Conservation (phyloP, 2,888 invertebrate species). For the Frankliniella intonsa region DNA sequence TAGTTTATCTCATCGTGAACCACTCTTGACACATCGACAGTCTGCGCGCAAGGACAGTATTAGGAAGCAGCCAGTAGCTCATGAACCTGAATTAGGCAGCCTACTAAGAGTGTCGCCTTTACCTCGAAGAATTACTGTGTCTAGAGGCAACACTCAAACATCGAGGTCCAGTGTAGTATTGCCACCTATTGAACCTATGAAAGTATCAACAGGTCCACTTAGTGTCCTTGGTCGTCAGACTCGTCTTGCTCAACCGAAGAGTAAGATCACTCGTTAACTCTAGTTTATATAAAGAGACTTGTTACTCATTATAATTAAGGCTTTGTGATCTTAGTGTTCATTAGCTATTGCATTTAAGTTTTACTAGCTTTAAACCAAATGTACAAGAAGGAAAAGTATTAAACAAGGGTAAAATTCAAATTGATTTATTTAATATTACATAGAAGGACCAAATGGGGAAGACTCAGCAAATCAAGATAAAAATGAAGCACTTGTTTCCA, state of each 20-base stretch:
- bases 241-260: neutral
- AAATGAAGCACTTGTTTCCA: constrained; percentile 10
- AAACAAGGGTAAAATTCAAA: neutral
- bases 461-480: constrained; percentile 7
- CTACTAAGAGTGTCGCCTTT: neutral
- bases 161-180: neutral
- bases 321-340: neutral
- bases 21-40: neutral
- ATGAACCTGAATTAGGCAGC: neutral
- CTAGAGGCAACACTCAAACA: neutral
- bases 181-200: neutral
- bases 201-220: neutral
- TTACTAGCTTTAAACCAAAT: neutral
- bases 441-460: constrained; percentile 9
- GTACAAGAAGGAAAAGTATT: neutral
- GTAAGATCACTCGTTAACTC: too few relatives aligned
- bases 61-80: neutral
- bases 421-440: constrained; percentile 11
- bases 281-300: neutral
- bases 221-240: neutral
- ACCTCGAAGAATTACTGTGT: neutral
- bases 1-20: neutral
- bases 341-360: neutral
- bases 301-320: neutral
- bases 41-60: neutral